Percentiles rank a stretch among this genome's conserved stretches.
phyloP scores from a whole-genome alignment of 1,140 invertebrate species.

The Eupristina koningsbergeri region DNA sequence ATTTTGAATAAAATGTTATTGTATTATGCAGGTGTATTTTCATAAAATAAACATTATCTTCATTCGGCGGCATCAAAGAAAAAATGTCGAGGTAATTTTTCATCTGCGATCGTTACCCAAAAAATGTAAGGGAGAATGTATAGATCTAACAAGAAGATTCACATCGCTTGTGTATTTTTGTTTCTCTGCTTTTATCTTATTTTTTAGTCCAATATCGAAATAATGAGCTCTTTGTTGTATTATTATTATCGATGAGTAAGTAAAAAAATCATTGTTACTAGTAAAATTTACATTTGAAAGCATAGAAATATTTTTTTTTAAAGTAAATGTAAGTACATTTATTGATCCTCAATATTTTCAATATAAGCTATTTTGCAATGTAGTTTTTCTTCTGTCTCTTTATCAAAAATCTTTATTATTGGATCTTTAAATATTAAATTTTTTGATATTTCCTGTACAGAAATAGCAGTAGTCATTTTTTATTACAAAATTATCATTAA shows the following conservation, averaged over 20 bases:
- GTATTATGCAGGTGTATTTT: constrained; percentile 17
- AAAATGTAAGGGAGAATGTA: constrained; percentile 3
- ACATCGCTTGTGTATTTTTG: constrained; percentile 14
- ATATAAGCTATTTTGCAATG: neutral
- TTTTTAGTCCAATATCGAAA: constrained; percentile 17
- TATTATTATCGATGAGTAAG: neutral
- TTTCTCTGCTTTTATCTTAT: neutral
- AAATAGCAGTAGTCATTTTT: too few relatives aligned
- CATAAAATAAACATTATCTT: constrained; percentile 34
- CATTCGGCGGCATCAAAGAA: neutral
- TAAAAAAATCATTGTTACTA: neutral
- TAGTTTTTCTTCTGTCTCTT: neutral
- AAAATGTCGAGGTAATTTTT: constrained; percentile 31
- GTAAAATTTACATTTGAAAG: constrained; percentile 11
- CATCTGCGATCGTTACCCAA: constrained; percentile 21
- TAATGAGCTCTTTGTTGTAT: neutral
- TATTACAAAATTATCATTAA: too few relatives aligned
- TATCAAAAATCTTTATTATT: too few relatives aligned
- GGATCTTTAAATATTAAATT: too few relatives aligned
- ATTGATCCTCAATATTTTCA: neutral
- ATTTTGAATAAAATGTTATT: neutral
- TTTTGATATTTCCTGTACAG: too few relatives aligned
- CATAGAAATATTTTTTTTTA: neutral
- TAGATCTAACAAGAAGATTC: constrained; percentile 18
- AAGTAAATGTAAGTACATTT: neutral